Conservation (phyloP, 2,113 vertebrate species). For the Ovibos moschatus region DNA sequence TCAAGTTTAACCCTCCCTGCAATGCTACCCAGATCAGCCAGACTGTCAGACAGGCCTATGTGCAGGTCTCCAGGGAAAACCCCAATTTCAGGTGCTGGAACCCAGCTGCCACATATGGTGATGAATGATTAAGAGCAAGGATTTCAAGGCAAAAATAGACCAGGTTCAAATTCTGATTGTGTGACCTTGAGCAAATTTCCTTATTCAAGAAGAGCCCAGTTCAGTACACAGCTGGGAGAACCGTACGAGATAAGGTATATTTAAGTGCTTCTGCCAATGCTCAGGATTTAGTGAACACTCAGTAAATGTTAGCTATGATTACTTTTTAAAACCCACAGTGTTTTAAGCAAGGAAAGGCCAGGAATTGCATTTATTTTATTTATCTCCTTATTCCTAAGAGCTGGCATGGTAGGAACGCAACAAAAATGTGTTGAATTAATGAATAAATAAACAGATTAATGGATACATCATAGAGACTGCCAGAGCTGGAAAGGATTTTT, state of each 20-base stretch:
- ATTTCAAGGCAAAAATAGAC: not conserved
- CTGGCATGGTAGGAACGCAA: not conserved
- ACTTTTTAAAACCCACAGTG: not conserved
- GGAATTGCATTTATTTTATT: not conserved
- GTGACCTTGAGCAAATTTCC: not conserved
- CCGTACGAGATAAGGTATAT: rapidly evolving
- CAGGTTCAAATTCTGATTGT: not conserved
- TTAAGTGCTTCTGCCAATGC: not conserved
- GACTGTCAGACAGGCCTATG: not conserved
- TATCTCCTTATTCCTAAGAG: not conserved
- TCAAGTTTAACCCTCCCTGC: not conserved
- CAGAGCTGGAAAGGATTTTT: not conserved
- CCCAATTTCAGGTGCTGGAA: not conserved
- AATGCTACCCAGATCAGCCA: not conserved
- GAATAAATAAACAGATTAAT: not conserved
- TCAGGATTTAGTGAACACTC: not conserved
- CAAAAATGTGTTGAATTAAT: not conserved
- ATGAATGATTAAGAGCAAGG: not conserved
- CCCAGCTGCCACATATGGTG: not conserved
- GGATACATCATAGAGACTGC: not conserved
- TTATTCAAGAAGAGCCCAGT: not conserved
- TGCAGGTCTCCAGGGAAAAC: not conserved
- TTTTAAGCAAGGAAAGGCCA: not conserved
- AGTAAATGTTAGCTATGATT: not conserved
- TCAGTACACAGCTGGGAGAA: not conserved